Evolutionary conservation across 1,140 invertebrate species (phyloP), one percentile per base, ranked within the genome.

Genomic region (Centruroides vittatus): DNA sequence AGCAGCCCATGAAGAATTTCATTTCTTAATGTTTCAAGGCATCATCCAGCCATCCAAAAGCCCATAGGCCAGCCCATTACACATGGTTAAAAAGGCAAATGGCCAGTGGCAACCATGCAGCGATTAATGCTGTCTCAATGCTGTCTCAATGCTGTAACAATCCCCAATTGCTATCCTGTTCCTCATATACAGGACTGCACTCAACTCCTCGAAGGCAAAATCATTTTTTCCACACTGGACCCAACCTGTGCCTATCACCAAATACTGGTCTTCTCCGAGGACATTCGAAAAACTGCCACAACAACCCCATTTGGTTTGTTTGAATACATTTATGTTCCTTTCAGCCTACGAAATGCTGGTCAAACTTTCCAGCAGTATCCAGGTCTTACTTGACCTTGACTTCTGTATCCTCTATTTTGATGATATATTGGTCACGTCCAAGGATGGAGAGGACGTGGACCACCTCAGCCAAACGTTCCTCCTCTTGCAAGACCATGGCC

Each of bases 81-180:
- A n/a, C n/a, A n/a, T n/a, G n/a, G n/a, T n/a, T n/a, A n/a, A n/a
- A n/a, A n/a, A n/a, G 78, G 4, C 72, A 76, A 66, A 71, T 60
- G 73, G 70, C 6, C 59, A 61, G 7, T 75, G 69, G 65, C 61
- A 78, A 36, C 65, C 71, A 0, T 74, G 71, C 60, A 73, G 76
- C 0, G 77, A 80, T 66, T 80, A 76, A 61, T 64, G 73, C 5
- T n/a, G n/a, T n/a, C n/a, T n/a, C n/a, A n/a, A n/a, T n/a, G n/a
- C n/a, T 50, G 57, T 12, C 61, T 79, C 0, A 80, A 80, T 65
- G 50, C 66, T 0, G 46, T 70, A 5, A 78, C 74, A 7, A 59
- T 68, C 34, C 68, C 70, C 0, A 75, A 79, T 58, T 48, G 66
- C 1, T 78, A 76, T 60, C 74, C 73, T 3, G 59, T 78, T 0